Conservation (phyloP, 2,113 vertebrate genomes). For the Lophochroa leadbeateri region DNA sequence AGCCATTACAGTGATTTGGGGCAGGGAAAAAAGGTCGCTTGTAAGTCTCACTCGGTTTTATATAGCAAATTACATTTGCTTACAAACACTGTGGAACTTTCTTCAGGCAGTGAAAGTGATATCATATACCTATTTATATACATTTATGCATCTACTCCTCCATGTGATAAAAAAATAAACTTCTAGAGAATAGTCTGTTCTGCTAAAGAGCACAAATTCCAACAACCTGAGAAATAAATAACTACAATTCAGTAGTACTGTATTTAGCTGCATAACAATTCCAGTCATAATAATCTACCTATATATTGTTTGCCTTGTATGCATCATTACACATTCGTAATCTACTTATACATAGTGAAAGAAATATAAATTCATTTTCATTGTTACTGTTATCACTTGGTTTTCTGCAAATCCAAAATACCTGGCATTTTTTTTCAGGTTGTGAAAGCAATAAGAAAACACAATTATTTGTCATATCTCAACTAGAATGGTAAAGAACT, state of each 20-base stretch:
- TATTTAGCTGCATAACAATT: conserved; percentile 8
- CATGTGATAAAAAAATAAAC: neutral
- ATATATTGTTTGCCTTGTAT: neutral
- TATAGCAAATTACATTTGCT: neutral
- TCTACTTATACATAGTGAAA: neutral
- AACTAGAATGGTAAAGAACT: neutral
- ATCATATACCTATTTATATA: neutral
- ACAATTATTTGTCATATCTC: neutral
- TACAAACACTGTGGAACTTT: neutral
- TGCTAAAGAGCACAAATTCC: conserved; percentile 11
- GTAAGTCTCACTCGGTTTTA: neutral
- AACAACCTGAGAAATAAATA: neutral
- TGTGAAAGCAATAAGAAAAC: neutral
- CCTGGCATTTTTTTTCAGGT: neutral
- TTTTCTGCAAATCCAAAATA: neutral
- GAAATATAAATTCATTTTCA: neutral
- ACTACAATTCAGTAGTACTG: neutral
- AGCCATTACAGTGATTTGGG: neutral
- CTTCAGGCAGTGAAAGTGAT: neutral
- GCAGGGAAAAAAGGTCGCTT: neutral
- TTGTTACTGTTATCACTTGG: neutral
- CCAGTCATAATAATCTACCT: neutral
- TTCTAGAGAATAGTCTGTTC: neutral
- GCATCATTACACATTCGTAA: neutral
- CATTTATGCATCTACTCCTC: neutral